Evolutionary conservation across 2,113 vertebrate genomes (phyloP), one percentile per base, ranked within the genome.

Genomic region (Myrmophylax atrothorax): DNA sequence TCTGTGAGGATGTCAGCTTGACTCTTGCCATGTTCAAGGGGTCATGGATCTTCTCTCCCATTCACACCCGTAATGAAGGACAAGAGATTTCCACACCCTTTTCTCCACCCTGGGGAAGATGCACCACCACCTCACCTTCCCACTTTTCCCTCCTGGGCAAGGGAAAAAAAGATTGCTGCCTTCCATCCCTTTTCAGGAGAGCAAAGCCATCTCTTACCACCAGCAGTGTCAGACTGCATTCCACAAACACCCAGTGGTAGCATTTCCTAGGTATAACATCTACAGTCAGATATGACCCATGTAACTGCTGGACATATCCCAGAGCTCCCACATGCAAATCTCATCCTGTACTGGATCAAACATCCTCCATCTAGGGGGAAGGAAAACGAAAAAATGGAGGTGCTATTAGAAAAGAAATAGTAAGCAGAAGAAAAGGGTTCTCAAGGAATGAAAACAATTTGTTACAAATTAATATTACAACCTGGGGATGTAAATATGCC

Each of bases 401-500:
- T 2, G 3, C 85, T 92, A 92, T 80, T 96, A 96, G 52, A 94
- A 95, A 94, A 73, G 67, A 97, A 98, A 96, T 44, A 31, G 60
- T 94, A 96, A 96, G 92, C 68, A 92, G 91, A 91, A 92, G 89
- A 96, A 96, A 95, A 90, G 90, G 82, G 79, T 58, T 89, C 95
- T 87, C 55, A 89, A 90, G 60, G 59, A 96, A 96, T 5, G 56
- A 94, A 97, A 97, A 92, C 87, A 96, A 96, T 96, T 94, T 94
- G 87, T 95, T 96, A 93, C 84, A 96, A 97, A 95, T 96, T 84
- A 96, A 94, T 93, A 95, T 91, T 97, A 59, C 80, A 97, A 95
- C 90, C 94, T 92, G 93, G 90, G 72, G 91, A 96, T 88, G 94
- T 92, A 84, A 96, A 95, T 87, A 96, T 84, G 90, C 88, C 87